Base-by-base conservation (phyloP, 2,888 invertebrate genomes). In the Artemia sinica region DNA sequence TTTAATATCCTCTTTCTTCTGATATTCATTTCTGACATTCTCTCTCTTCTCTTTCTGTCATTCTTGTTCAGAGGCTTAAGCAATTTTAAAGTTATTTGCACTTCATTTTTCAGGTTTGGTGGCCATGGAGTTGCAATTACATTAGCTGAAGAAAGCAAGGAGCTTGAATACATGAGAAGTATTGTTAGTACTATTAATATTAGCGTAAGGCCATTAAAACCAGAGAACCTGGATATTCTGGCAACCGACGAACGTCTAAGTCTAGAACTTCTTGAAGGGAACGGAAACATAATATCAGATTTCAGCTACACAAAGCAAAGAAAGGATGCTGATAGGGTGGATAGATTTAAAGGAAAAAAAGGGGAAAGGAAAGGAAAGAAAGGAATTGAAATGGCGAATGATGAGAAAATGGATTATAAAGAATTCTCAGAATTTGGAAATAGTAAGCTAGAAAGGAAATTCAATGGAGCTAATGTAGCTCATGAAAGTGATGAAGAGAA, bases 111-210 rank as follows among this genome's bases (percentile, higher is more conserved):
- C 9, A 58, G 63, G 63, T 58, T 58, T 28, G 63, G 63, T 28
- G 63, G 63, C 28, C 63, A 58, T 58, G 63, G 63, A 28, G n/a
- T 58, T 58, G 63, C 63, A 28, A 58, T 58, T 58, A 58, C 14
- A n/a, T 58, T 58, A n/a, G 63, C 63, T 9, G 63, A n/a, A n/a
- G 63, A 58, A 10, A 28, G 63, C n/a, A 28, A 58, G 63, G 63
- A 58, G 28, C 63, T 58, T 58, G 63, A 58, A 1, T 28, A 58
- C n/a, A 58, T 58, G 8, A 58, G 63, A 58, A 58, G 63, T 11
- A 28, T 58, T 28, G 63, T 58, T 2, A 58, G 14, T n/a, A 58
- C 63, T 10, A 28, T 58, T 18, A 58, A 58, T 28, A 28, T 58
- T 28, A 58, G 28, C n/a, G 10, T 58, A 58, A n/a, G 63, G 63